Conservation (phyloP, 2,113 vertebrate species). For the Furnarius figulus region DNA sequence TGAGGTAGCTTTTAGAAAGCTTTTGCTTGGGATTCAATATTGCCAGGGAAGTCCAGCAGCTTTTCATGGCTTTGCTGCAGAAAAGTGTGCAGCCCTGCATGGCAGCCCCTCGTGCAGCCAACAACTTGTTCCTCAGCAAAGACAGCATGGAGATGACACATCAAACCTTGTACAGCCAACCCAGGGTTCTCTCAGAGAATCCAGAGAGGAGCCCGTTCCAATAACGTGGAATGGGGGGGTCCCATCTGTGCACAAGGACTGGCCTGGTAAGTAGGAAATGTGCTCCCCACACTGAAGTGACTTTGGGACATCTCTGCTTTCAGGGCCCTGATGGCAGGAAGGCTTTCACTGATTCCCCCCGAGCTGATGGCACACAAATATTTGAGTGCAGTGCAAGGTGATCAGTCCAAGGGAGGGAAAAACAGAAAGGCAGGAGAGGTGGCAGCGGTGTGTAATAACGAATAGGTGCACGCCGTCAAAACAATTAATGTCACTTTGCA, state of each 20-base stretch:
- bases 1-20: constrained; percentile 71
- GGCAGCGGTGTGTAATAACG: constrained; percentile 17
- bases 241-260: neutral
- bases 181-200: neutral
- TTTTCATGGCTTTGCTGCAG: constrained; percentile 55
- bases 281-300: neutral
- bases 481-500: constrained; percentile 74
- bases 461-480: constrained; percentile 66
- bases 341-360: neutral
- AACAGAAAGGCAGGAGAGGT: neutral
- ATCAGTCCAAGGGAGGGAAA: neutral
- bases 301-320: neutral
- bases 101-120: constrained; percentile 29
- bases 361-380: neutral
- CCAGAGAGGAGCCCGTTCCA: neutral
- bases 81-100: neutral
- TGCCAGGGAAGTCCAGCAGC: constrained; percentile 57
- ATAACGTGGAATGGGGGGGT: neutral
- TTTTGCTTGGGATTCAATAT: constrained; percentile 69
- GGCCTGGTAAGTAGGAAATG: neutral
- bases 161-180: neutral
- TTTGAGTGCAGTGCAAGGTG: neutral
- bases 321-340: neutral
- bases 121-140: constrained; percentile 4
- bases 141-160: neutral